Conservation (phyloP, 1,140 invertebrate species). For the Microplitis demolitor region DNA sequence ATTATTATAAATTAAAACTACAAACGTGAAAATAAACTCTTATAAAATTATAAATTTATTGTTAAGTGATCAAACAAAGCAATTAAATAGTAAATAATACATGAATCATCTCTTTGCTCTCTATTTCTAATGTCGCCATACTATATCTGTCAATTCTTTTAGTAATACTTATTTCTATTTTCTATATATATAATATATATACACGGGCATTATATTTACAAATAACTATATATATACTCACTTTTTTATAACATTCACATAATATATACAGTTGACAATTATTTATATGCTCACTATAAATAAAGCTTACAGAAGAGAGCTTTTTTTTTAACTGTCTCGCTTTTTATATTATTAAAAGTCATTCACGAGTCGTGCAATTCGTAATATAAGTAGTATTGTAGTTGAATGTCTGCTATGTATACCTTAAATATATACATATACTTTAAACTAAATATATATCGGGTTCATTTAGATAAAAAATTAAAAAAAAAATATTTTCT, state of each 20-base stretch:
- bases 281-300: slow-evolving; percentile 16
- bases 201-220: not conserved
- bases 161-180: not conserved
- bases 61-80: not conserved
- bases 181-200: not conserved
- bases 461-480: not conserved
- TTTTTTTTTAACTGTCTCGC: slow-evolving; percentile 21
- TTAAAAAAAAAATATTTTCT: not conserved
- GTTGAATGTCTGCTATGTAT: slow-evolving; percentile 29
- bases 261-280: slow-evolving; percentile 8
- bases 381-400: slow-evolving; percentile 24
- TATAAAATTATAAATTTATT: not conserved
- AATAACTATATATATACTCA: not conserved
- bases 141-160: slow-evolving; percentile 1
- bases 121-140: slow-evolving; percentile 3
- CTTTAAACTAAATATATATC: not conserved
- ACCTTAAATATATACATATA: slow-evolving; percentile 1
- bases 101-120: slow-evolving; percentile 12
- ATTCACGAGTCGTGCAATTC: slow-evolving; percentile 21
- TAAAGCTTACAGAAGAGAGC: slow-evolving; percentile 11
- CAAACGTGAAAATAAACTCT: not conserved
- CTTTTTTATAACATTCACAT: not conserved
- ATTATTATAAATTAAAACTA: not conserved
- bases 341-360: slow-evolving; percentile 11
- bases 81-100: not conserved